Evolutionary conservation across 2,888 invertebrate species (phyloP).

Genomic region (Frankliniella intonsa): DNA sequence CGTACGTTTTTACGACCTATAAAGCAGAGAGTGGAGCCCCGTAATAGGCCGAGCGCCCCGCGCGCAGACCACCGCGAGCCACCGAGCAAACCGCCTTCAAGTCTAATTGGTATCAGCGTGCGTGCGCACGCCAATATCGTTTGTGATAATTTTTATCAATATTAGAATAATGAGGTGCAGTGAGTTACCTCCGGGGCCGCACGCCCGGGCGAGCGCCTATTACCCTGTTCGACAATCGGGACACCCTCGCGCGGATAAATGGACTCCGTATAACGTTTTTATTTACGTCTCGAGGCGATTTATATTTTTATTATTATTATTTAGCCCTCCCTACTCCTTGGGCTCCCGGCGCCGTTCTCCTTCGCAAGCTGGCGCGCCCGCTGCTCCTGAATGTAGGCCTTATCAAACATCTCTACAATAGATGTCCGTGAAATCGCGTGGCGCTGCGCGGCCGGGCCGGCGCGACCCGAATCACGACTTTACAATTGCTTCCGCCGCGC

Average conservation of each 20-base stretch:
- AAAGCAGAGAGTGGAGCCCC: not conserved
- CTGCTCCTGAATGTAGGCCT: not conserved
- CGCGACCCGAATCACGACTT: constrained; percentile 11
- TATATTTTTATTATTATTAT: not conserved
- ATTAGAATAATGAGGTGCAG: not conserved
- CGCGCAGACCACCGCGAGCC: no score
- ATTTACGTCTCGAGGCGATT: not conserved
- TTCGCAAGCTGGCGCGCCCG: not conserved
- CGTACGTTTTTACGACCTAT: not conserved
- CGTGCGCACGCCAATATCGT: not conserved
- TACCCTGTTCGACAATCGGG: no score
- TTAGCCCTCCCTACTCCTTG: not conserved
- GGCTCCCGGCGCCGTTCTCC: not conserved
- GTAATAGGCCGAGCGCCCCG: not conserved
- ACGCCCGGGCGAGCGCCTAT: no score
- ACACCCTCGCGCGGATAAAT: no score
- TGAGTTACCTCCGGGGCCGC: no score
- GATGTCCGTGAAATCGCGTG: constrained; percentile 19
- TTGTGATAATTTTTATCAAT: not conserved
- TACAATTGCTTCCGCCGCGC: constrained; percentile 3
- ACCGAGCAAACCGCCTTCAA: not conserved
- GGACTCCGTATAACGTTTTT: no score
- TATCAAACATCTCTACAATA: constrained; percentile 22
- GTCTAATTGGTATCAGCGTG: constrained; percentile 18
- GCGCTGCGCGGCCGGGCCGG: not conserved